Evolutionary conservation across 2,113 vertebrate genomes (phyloP).

Genomic region (Sander lucioperca): DNA sequence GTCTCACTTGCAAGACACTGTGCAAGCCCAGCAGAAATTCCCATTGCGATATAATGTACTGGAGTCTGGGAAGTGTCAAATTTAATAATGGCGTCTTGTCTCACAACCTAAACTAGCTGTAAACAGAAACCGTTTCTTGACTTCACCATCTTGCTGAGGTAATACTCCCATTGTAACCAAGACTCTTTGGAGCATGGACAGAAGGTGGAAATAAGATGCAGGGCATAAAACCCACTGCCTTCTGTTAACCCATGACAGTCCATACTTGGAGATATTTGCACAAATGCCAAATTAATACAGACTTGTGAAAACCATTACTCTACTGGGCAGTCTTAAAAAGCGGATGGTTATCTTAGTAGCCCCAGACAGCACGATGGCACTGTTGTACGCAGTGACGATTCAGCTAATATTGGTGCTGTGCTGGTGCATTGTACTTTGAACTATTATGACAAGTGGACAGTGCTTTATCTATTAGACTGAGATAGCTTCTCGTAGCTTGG

Average conservation of each 20-base stretch:
- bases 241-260: neutral
- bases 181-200: neutral
- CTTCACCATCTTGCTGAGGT: neutral
- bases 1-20: slow-evolving; percentile 40
- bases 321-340: no score
- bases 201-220: no score
- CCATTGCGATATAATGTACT: slow-evolving; percentile 38
- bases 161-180: slow-evolving; percentile 1
- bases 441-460: neutral
- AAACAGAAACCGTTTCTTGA: neutral
- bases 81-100: slow-evolving; percentile 6
- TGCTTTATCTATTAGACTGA: neutral
- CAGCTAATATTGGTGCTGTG: neutral
- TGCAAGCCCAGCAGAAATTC: slow-evolving; percentile 17
- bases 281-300: neutral
- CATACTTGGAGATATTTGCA: neutral
- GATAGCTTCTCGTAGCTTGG: neutral
- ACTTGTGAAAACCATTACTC: no score
- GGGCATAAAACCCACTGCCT: neutral
- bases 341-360: no score
- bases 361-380: no score
- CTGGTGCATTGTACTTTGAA: neutral
- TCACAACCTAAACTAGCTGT: neutral
- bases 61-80: slow-evolving; percentile 21
- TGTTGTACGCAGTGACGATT: slow-evolving; percentile 1